Evolutionary conservation across 2,113 vertebrate species (phyloP).

Genomic region (Malurus elegans): DNA sequence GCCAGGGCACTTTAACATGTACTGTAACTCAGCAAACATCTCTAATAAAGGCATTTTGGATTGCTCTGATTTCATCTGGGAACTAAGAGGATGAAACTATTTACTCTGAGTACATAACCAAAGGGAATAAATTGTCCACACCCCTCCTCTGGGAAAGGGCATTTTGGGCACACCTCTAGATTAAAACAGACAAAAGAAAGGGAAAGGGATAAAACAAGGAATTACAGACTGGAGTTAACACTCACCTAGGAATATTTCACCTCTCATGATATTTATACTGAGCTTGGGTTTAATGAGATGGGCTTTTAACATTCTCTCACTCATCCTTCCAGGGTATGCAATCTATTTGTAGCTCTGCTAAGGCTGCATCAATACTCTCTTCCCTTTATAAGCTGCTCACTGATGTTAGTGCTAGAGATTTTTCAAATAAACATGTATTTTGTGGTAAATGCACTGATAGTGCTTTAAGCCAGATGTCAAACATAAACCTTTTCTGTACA

Average conservation of each 20-base stretch:
- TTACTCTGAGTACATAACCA: not conserved
- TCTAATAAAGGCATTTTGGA: not conserved
- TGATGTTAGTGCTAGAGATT: not conserved
- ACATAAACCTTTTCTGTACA: not conserved
- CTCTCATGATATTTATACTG: not conserved
- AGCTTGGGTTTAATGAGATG: not conserved
- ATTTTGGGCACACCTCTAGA: not conserved
- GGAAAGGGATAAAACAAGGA: not conserved
- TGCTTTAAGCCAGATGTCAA: not conserved
- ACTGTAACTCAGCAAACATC: not conserved
- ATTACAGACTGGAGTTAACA: not conserved
- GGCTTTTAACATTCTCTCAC: not conserved
- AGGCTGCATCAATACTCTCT: not conserved
- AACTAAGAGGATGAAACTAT: not conserved
- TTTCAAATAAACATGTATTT: not conserved
- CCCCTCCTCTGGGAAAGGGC: not conserved
- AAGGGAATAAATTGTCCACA: not conserved
- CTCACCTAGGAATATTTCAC: not conserved
- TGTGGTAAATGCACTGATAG: not conserved
- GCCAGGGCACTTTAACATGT: not conserved
- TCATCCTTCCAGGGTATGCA: not conserved
- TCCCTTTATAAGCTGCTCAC: not conserved
- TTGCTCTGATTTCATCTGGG: not conserved
- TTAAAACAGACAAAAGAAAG: accelerated
- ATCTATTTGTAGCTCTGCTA: not conserved